Percentiles rank a stretch among this genome's conserved stretches.
These are phyloP conservation scores for Blennius ocellaris DNA, from an alignment of 2,113 vertebrate species.

Conservation along the genomic window DNA sequence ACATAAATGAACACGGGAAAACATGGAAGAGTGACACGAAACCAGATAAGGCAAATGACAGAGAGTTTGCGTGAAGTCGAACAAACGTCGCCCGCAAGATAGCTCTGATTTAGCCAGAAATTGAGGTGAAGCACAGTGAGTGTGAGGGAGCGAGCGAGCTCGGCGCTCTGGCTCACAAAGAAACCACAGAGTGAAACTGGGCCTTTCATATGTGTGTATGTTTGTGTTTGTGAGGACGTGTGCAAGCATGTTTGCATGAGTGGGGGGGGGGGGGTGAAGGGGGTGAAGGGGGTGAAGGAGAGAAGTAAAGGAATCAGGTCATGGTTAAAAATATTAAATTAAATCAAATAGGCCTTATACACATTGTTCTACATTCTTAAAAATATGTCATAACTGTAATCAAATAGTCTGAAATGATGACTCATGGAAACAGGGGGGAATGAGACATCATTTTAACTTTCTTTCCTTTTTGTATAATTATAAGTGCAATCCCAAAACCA, in stretches of 20 bases:
- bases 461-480: too few species aligned
- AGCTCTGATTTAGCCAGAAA: conserved; percentile 23
- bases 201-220: conserved; percentile 5
- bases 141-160: conserved; percentile 35
- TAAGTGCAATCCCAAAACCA: too few species aligned
- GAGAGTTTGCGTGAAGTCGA: not conserved
- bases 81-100: conserved; percentile 5
- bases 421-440: too few species aligned
- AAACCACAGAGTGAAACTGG: conserved; percentile 31
- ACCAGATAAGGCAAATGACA: conserved; percentile 39
- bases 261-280: not conserved
- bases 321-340: not conserved
- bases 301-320: conserved; percentile 13
- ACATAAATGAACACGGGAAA: conserved; percentile 4
- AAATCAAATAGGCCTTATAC: too few species aligned
- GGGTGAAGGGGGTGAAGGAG: not conserved
- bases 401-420: too few species aligned
- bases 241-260: conserved; percentile 36
- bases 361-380: too few species aligned
- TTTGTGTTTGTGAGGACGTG: conserved; percentile 35
- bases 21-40: not conserved
- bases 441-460: too few species aligned
- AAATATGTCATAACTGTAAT: too few species aligned
- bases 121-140: conserved; percentile 30
- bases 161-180: conserved; percentile 50